phyloP scores from a whole-genome alignment of 2,113 vertebrate genomes.

The Pan paniscus region DNA sequence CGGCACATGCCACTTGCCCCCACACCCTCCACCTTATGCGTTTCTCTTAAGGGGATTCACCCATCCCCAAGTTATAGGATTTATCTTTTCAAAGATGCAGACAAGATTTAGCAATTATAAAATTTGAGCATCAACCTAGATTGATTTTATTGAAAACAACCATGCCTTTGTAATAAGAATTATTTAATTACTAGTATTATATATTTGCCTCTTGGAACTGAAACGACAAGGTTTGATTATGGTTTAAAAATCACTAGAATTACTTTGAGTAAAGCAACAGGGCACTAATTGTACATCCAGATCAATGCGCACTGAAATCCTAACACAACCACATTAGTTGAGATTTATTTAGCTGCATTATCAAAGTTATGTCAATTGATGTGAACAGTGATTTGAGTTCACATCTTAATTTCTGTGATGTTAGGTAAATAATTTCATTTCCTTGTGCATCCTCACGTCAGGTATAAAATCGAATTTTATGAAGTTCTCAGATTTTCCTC shows the following conservation, averaged over 20 bases:
- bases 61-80: neutral
- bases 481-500: neutral
- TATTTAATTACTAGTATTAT: neutral
- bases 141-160: slow-evolving; percentile 10
- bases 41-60: neutral
- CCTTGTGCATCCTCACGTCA: neutral
- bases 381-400: neutral
- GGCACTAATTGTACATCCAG: neutral
- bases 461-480: neutral
- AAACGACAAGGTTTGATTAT: neutral
- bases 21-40: too few species aligned
- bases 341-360: neutral
- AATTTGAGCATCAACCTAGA: neutral
- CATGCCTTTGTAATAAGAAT: neutral
- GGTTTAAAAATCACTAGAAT: neutral
- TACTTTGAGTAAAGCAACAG: neutral
- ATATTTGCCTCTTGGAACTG: neutral
- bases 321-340: neutral
- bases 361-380: neutral
- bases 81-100: neutral
- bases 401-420: neutral
- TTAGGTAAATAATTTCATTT: slow-evolving; percentile 24
- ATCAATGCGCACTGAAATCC: neutral
- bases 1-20: too few species aligned
- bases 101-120: neutral